phyloP scores from a whole-genome alignment of 2,113 vertebrate species.

The Narcine bancroftii region DNA sequence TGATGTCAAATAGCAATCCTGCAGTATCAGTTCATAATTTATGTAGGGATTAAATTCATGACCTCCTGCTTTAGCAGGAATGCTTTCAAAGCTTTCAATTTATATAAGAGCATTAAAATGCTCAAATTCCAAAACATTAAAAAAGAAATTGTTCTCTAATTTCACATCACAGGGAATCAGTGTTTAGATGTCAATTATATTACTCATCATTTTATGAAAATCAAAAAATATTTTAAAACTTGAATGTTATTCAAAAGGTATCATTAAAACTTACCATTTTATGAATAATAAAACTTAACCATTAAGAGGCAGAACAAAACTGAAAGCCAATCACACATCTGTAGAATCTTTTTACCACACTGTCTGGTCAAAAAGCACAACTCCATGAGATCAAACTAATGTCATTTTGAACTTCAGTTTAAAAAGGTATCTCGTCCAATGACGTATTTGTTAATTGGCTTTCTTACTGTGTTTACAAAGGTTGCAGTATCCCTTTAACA shows the following conservation, averaged over 20 bases:
- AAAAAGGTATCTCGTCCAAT: neutral
- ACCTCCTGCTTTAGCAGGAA: neutral
- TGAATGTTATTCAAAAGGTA: neutral
- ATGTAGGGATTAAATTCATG: too few relatives aligned
- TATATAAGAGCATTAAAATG: neutral
- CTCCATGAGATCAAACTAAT: neutral
- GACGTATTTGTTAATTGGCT: constrained; percentile 20
- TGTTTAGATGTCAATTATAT: neutral
- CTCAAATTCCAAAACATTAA: neutral
- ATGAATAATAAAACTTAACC: neutral
- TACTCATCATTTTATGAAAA: constrained; percentile 6
- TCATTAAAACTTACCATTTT: neutral
- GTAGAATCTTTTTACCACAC: neutral
- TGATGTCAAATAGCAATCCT: neutral
- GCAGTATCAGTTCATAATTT: neutral
- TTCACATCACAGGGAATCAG: neutral
- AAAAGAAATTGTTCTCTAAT: neutral
- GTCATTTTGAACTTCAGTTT: neutral
- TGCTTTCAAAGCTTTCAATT: neutral
- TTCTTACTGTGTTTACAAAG: constrained; percentile 24
- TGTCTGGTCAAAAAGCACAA: neutral
- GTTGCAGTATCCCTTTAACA: constrained; percentile 56
- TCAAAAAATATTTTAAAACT: neutral
- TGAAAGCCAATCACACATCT: neutral
- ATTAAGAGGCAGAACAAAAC: neutral